Base-by-base conservation (phyloP, 2,888 invertebrate species). In the Chaetogeoica ovagalla region DNA sequence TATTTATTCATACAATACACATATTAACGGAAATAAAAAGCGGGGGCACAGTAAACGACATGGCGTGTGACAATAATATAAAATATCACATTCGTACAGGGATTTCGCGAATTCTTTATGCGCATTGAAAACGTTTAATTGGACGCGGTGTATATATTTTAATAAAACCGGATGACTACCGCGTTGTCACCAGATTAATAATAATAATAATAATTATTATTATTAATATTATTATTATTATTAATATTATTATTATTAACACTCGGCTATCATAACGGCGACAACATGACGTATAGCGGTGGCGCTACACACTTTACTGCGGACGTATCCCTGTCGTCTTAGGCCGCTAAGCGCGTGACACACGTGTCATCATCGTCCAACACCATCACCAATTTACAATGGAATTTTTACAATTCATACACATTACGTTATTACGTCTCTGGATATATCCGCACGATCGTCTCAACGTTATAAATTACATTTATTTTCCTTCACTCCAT, bases 361-460 rank as follows among this genome's bases (percentile, higher is more conserved):
- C 71, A 23, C 39, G 59, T 43, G 43, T 43, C 70, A 39, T 57
- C 70, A 39, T 57, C 21, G 43, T 23, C 21, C 59, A 60, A 60
- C 72, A n/a, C 9, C 48, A 48, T 30, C 39, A 5, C 5, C 48
- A 62, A 62, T 72, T 43, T 48, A 72, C 72, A 62, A 72, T n/a
- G 48, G 30, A 6, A 21, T 72, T 48, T 72, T 62, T 62, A n/a
- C 48, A 30, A 72, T 48, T 62, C 48, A 30, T 62, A 30, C 30
- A 48, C 30, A 15, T 30, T 30, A 30, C 4, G 4, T 30, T 30
- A 30, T 30, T 19, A 60, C 13, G 48, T 23, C 17, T 19, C 0
- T 37, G 23, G 9, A 59, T 30, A 59, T 30, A 48, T 11, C 1
- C 30, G 2, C 3, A 48, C 19, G 0, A 19, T 9, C 11, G 55